Evolutionary conservation across 1,140 invertebrate species (phyloP).

Genomic region (Apocrypta bakeri): DNA sequence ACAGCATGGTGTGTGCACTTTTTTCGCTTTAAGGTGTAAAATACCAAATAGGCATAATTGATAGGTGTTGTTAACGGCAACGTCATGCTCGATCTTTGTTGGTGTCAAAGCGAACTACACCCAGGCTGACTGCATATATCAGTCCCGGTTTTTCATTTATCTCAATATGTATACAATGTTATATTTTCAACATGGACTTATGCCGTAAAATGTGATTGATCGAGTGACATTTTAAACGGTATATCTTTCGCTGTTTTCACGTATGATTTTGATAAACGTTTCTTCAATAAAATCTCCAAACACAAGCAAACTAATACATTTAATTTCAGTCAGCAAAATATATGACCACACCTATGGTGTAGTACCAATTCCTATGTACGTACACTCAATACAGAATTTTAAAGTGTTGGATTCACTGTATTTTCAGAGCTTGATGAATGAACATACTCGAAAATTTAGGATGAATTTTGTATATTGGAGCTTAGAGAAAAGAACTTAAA

Average conservation of each 20-base stretch:
- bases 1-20: background rate
- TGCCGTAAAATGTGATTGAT: slow-evolving; percentile 24
- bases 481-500: too few relatives aligned
- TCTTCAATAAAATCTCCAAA: background rate
- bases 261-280: background rate
- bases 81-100: slow-evolving; percentile 40
- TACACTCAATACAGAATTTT: too few relatives aligned
- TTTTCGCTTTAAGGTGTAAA: slow-evolving; percentile 32
- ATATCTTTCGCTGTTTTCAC: too few relatives aligned
- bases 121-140: background rate
- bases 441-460: too few relatives aligned
- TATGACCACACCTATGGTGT: too few relatives aligned
- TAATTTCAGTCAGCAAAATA: too few relatives aligned
- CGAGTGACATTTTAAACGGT: slow-evolving; percentile 17
- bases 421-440: too few relatives aligned
- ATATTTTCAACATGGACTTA: background rate
- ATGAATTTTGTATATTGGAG: too few relatives aligned
- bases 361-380: too few relatives aligned
- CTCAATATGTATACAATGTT: slow-evolving; percentile 24
- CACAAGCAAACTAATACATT: too few relatives aligned
- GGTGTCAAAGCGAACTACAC: slow-evolving; percentile 26
- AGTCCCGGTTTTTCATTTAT: slow-evolving; percentile 11
- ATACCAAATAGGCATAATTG: slow-evolving; percentile 48
- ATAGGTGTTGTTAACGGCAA: slow-evolving; percentile 37
- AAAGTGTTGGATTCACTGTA: too few relatives aligned